Base-by-base conservation (phyloP, 2,797 vertebrate species). In the Anguilla megastoma region DNA sequence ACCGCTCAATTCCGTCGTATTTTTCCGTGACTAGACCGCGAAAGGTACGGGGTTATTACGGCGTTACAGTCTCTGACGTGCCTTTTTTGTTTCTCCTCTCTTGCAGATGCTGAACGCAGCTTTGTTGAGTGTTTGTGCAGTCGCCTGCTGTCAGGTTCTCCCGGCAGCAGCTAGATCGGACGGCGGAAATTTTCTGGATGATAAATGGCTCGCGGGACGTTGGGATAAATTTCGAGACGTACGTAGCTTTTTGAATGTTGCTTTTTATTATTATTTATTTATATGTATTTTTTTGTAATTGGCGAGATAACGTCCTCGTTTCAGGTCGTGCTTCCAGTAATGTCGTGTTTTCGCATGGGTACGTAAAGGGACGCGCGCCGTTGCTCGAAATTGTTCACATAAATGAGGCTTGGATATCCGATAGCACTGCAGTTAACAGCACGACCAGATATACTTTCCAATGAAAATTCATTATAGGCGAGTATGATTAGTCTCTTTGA, bases 151-250 rank as follows among this genome's bases (percentile, higher is more conserved):
- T 94, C 95, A 91, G 93, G 95, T 96, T 92, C 95, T 94, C 88
- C 93, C 92, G 60, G 90, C 91, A 66, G 87, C 93, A 89, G 96
- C 96, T 93, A 96, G 96, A 92, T 94, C 97, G 88, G 97, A 97
- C 95, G 95, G 95, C 96, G 96, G 97, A 86, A 98, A 98, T 98
- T 98, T 98, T 94, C 95, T 99, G 96, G 98, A 99, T 92, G 98
- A 99, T 94, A 97, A 98, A 96, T 98, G 98, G 98, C 97, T 98
- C 89, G 95, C 96, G 30, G 98, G 96, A 36, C 97, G 97, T 94
- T 99, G 98, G 98, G 98, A 99, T 94, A 97, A 97, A 97, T 99
- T 99, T 94, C 96, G 98, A 96, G 98, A 98, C 94, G 98, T 99
- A 95, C 97, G 98, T 98, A 92, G 63, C 24, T 33, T 91, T 76